Evolutionary conservation across 2,797 vertebrate genomes (phyloP).

Genomic region (Lithobates sylvaticus): DNA sequence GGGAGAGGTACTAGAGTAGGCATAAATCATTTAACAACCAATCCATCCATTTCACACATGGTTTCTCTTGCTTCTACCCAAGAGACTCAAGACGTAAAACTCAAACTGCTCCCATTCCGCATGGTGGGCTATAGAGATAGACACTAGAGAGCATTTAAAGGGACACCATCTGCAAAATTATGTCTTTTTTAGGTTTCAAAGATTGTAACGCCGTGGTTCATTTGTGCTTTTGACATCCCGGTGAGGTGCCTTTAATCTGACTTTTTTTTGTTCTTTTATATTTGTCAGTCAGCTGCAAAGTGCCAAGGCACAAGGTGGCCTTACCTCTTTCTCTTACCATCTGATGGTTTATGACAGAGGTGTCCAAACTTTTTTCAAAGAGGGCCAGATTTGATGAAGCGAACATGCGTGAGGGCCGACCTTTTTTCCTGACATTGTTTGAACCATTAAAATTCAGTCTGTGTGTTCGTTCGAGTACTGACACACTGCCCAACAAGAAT

Average conservation of each 20-base stretch:
- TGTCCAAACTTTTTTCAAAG: too few relatives aligned
- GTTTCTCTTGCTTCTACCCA: constrained; percentile 46
- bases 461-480: too few relatives aligned
- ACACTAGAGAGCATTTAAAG: constrained; percentile 36
- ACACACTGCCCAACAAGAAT: too few relatives aligned
- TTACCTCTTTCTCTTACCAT: too few relatives aligned
- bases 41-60: constrained; percentile 54
- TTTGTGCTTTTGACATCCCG: not conserved
- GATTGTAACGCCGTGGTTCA: not conserved
- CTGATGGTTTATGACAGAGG: too few relatives aligned
- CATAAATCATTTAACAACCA: constrained; percentile 55
- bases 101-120: constrained; percentile 45
- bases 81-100: constrained; percentile 39
- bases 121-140: constrained; percentile 7
- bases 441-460: too few relatives aligned
- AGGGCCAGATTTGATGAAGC: too few relatives aligned
- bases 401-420: too few relatives aligned
- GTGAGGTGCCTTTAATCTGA: not conserved
- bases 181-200: not conserved
- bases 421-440: too few relatives aligned
- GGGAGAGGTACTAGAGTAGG: constrained; percentile 26
- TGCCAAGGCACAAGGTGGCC: not conserved
- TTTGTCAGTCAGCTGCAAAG: not conserved
- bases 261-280: not conserved
- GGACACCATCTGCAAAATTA: not conserved